Evolutionary conservation across 1,140 invertebrate species (phyloP).

Genomic region (Hesperophylax magnus): DNA sequence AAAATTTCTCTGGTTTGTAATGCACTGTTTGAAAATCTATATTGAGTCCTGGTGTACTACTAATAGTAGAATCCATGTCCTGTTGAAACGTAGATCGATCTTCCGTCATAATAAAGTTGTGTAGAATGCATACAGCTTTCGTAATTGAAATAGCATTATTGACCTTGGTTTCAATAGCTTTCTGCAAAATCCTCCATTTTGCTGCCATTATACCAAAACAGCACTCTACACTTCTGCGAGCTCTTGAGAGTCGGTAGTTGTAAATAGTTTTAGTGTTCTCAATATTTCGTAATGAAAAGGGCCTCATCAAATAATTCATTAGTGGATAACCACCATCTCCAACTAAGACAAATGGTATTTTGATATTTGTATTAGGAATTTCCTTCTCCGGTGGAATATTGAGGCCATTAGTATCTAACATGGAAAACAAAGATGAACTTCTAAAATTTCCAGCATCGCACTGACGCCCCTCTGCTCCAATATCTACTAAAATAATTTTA

Average conservation of each 20-base stretch:
- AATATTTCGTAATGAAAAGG: neutral
- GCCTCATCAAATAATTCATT: neutral
- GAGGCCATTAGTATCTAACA: neutral
- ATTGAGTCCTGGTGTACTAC: no score
- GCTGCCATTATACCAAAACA: constrained; percentile 23
- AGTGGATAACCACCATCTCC: constrained; percentile 26
- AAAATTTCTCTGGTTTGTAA: constrained; percentile 24
- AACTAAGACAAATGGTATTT: neutral
- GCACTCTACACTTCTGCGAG: neutral
- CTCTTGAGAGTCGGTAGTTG: no score
- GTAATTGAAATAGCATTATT: neutral
- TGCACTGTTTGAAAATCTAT: neutral
- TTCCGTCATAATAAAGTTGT: no score
- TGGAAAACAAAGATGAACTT: constrained; percentile 14
- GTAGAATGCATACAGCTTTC: neutral
- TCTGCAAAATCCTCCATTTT: constrained; percentile 17
- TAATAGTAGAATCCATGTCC: no score
- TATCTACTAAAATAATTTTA: constrained; percentile 29
- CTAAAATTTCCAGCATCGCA: constrained; percentile 28
- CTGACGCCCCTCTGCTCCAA: constrained; percentile 14
- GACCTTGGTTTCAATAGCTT: neutral
- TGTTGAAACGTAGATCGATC: no score
- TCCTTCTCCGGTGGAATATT: no score
- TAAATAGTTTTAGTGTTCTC: no score
- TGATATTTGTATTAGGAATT: neutral